A percentile compares a stretch with the other conserved stretches of the same genome.
Evolutionary conservation across 2,113 vertebrate species (phyloP).

Genomic region (Rhodinocichla rosea): DNA sequence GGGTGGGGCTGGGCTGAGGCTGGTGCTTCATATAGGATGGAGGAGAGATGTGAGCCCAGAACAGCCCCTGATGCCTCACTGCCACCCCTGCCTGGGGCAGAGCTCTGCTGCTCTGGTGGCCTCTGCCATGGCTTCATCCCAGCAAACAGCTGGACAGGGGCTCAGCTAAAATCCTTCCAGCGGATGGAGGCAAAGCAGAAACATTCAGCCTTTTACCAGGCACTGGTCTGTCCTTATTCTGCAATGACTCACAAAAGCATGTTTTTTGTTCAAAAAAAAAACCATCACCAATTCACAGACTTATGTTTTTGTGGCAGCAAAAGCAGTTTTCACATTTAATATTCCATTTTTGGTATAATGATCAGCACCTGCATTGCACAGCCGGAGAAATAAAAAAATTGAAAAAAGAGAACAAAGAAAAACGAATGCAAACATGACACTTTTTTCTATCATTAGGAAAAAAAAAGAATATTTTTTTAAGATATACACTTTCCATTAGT

Average conservation of each 20-base stretch:
- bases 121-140: background rate
- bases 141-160: background rate
- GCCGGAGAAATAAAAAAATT: background rate
- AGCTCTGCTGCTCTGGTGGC: background rate
- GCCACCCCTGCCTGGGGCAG: background rate
- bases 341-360: background rate
- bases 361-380: background rate
- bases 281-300: background rate
- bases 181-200: too few species aligned
- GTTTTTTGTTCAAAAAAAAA: background rate
- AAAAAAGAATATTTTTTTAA: background rate
- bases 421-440: background rate
- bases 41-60: too few species aligned
- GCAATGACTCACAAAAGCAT: background rate
- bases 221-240: background rate
- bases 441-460: background rate
- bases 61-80: background rate
- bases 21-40: too few species aligned
- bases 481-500: background rate
- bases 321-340: background rate
- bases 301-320: background rate
- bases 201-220: background rate
- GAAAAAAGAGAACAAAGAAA: background rate
- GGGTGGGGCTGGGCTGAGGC: too few species aligned
- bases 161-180: background rate